Conservation (phyloP, 53 echinoderm and acorn worm species). For the Echinometra lucunter region DNA sequence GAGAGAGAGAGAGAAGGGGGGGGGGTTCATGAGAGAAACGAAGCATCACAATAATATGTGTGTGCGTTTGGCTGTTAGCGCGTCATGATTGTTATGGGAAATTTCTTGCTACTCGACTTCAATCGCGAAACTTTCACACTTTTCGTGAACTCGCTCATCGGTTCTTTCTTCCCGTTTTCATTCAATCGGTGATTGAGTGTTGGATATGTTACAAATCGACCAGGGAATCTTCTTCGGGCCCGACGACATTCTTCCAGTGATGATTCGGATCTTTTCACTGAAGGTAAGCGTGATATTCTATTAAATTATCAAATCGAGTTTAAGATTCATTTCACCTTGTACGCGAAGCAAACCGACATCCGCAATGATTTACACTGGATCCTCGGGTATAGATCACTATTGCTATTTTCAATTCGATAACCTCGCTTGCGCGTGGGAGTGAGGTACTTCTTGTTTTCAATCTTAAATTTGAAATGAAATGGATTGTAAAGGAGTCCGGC, state of each 20-base stretch:
- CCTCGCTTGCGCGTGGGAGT: background rate
- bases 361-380: background rate
- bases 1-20: background rate
- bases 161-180: background rate
- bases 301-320: background rate
- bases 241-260: background rate
- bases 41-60: background rate
- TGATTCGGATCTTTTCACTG: background rate
- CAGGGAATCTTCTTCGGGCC: slow-evolving; percentile 7
- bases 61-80: background rate
- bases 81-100: background rate
- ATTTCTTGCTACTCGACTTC: background rate
- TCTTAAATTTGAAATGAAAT: too few species aligned
- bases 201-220: slow-evolving; percentile 35
- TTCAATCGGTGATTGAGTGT: slow-evolving; percentile 41
- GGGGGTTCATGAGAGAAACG: background rate
- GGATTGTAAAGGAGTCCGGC: too few species aligned
- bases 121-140: background rate
- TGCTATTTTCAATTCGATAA: background rate
- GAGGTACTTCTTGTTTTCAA: background rate
- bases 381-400: background rate
- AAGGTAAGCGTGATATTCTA: background rate
- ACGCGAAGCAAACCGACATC: too few species aligned
- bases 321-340: too few species aligned
- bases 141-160: background rate